Evolutionary conservation across 2,113 vertebrate species (phyloP).

Genomic region (Petrocephalus zakoni): DNA sequence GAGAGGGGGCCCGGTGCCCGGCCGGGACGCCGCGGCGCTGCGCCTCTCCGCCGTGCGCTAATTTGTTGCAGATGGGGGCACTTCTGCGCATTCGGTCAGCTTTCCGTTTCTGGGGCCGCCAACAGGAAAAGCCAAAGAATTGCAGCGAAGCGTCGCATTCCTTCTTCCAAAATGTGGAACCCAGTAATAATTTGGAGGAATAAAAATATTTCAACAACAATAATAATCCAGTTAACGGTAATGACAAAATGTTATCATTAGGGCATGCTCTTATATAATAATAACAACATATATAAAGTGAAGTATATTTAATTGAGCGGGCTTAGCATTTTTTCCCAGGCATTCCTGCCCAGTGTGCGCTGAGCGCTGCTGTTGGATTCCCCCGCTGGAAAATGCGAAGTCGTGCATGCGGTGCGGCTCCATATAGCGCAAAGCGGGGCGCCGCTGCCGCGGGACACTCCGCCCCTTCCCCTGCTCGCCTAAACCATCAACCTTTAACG

Average conservation of each 20-base stretch:
- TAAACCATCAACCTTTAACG: not conserved
- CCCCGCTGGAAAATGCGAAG: slow-evolving; percentile 10
- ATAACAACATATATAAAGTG: not conserved
- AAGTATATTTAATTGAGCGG: not conserved
- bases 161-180: not conserved
- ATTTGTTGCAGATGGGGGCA: slow-evolving; percentile 13
- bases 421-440: not conserved
- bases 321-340: not conserved
- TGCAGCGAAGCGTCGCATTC: not conserved
- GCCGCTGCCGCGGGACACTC: not conserved
- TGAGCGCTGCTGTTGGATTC: not conserved
- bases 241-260: not conserved
- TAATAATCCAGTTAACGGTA: not conserved
- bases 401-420: not conserved
- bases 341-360: not conserved
- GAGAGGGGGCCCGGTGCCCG: not conserved
- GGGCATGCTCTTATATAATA: not conserved
- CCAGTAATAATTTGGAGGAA: not conserved
- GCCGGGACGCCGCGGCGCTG: not conserved
- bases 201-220: not conserved
- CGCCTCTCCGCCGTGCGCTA: not conserved
- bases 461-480: slow-evolving; percentile 17
- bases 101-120: not conserved
- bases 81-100: slow-evolving; percentile 15
- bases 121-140: not conserved